Evolutionary conservation across 2,888 invertebrate species (phyloP).

Genomic region (Conus canariensis): DNA sequence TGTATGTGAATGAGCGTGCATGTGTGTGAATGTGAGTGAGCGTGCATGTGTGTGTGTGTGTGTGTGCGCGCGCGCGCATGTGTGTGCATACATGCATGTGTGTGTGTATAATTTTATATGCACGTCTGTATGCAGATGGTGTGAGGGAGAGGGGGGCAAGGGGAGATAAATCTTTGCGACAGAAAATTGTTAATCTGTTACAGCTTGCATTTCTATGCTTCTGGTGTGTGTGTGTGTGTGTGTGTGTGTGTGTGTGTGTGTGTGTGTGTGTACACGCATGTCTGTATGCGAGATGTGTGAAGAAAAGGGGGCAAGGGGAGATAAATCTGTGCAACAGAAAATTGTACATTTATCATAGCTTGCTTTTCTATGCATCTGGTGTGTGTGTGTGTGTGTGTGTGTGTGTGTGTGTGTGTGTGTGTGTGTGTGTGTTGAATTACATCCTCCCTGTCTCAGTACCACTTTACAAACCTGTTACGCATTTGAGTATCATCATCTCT

Average conservation of each 20-base stretch:
- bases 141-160: too few species aligned
- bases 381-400: conserved; percentile 22
- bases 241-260: conserved; percentile 7
- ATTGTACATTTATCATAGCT: not conserved
- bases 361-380: not conserved
- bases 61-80: not conserved
- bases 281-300: too few species aligned
- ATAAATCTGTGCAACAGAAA: too few species aligned
- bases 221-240: not conserved
- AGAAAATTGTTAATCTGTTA: too few species aligned
- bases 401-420: conserved; percentile 33
- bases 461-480: not conserved
- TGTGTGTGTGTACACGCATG: not conserved
- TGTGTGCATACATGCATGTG: not conserved
- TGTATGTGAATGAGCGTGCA: not conserved
- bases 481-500: not conserved
- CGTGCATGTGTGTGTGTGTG: too few species aligned
- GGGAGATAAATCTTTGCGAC: too few species aligned
- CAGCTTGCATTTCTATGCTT: not conserved
- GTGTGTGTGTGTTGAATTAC: not conserved
- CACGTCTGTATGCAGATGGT: too few species aligned
- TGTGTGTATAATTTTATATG: not conserved
- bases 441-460: too few species aligned
- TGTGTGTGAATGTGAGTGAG: too few species aligned
- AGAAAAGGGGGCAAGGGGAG: too few species aligned